These are phyloP conservation scores for Xerus rutilus DNA, from an alignment of 2,797 vertebrate genomes.

Conservation along the genomic window DNA sequence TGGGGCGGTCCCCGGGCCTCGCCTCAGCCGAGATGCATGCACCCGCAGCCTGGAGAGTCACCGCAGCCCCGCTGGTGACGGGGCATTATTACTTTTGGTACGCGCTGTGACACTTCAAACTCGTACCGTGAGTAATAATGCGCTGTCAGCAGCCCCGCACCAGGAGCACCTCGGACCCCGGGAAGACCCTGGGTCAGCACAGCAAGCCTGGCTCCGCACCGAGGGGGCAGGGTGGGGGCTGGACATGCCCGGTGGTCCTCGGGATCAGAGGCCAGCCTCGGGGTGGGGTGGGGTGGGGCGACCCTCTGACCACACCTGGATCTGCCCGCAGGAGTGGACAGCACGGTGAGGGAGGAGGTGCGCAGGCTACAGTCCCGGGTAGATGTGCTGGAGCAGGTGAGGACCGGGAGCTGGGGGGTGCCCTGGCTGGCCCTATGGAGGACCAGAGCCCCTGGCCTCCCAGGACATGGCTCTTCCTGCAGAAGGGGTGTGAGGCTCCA, in stretches of 20 bases:
- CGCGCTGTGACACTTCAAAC: constrained; percentile 99
- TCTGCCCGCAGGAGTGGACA: constrained; percentile 82
- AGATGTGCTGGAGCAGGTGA: constrained; percentile 94
- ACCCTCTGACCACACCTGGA: neutral
- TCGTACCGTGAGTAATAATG: constrained; percentile 99
- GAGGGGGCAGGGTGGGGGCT: no score
- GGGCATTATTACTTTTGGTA: constrained; percentile 99
- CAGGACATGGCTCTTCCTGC: neutral
- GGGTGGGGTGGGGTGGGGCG: neutral
- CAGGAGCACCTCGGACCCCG: neutral
- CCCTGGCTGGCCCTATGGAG: neutral
- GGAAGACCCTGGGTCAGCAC: no score
- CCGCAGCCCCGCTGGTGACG: constrained; percentile 88
- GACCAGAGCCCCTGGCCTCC: neutral
- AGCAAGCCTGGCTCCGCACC: no score
- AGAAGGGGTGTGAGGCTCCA: neutral
- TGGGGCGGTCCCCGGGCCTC: neutral
- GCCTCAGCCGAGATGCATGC: neutral
- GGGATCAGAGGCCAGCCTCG: neutral
- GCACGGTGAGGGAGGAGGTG: constrained; percentile 92
- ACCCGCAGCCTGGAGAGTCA: neutral
- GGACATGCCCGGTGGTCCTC: no score
- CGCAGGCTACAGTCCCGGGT: constrained; percentile 91
- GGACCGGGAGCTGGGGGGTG: neutral
- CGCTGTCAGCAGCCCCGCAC: constrained; percentile 92